These are phyloP conservation scores for Cydia strobilella DNA, from an alignment of 1,140 invertebrate genomes.

Conservation along the genomic window DNA sequence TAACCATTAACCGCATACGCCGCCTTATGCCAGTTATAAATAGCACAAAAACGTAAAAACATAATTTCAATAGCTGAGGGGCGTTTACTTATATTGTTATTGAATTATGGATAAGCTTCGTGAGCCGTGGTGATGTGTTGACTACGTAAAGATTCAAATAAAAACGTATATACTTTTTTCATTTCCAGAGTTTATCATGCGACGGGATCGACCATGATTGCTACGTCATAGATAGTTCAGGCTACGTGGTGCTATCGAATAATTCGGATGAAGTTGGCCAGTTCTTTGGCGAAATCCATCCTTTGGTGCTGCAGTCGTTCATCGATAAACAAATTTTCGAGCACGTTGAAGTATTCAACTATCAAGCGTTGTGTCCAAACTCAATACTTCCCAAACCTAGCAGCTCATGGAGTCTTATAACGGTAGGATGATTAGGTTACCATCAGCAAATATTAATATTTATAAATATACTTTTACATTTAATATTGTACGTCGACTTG, in stretches of 20 bases:
- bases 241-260: slow-evolving; percentile 91
- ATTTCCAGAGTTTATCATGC: slow-evolving; percentile 80
- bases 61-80: no score
- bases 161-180: not conserved
- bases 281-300: slow-evolving; percentile 92
- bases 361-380: slow-evolving; percentile 88
- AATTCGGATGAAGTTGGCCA: slow-evolving; percentile 85
- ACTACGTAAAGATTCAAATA: not conserved
- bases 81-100: no score
- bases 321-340: slow-evolving; percentile 87
- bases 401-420: slow-evolving; percentile 52
- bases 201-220: slow-evolving; percentile 84
- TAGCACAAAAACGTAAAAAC: no score
- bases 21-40: no score
- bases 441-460: no score
- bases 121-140: no score
- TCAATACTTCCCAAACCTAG: slow-evolving; percentile 45
- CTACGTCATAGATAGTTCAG: slow-evolving; percentile 94
- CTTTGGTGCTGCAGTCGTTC: slow-evolving; percentile 87
- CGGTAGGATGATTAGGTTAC: slow-evolving; percentile 45
- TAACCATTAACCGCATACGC: no score
- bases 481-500: no score
- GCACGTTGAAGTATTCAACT: slow-evolving; percentile 90
- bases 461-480: no score
- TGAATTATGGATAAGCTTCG: no score